These are phyloP conservation scores for Ibycter americanus DNA, from an alignment of 2,797 vertebrate species.

Conservation along the genomic window DNA sequence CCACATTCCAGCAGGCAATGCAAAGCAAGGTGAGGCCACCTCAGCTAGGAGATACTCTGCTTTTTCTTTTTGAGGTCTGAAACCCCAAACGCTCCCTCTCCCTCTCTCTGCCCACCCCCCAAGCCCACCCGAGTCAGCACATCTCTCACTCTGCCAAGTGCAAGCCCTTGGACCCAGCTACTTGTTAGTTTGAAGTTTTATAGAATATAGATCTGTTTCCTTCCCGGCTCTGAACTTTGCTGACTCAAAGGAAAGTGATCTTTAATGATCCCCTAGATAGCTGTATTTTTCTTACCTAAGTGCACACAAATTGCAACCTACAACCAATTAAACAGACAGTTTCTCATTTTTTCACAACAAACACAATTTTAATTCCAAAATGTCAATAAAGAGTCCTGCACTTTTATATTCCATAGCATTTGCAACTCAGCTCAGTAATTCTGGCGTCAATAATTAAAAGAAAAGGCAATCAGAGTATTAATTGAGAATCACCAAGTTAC, in stretches of 20 bases:
- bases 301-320: slow-evolving; percentile 61
- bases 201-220: slow-evolving; percentile 44
- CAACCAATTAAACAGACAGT: slow-evolving; percentile 56
- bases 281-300: slow-evolving; percentile 52
- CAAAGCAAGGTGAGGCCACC: background rate
- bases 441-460: slow-evolving; percentile 10
- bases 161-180: background rate
- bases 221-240: slow-evolving; percentile 28
- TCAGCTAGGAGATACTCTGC: background rate
- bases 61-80: background rate
- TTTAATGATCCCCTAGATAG: slow-evolving; percentile 27
- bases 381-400: slow-evolving; percentile 23
- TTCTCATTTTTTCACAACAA: slow-evolving; percentile 43
- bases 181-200: slow-evolving; percentile 17
- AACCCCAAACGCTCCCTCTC: background rate
- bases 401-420: background rate
- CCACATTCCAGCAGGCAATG: background rate
- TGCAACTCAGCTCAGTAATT: background rate
- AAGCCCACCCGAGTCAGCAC: fast-evolving
- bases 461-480: slow-evolving; percentile 20
- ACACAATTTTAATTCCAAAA: slow-evolving; percentile 52
- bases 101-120: background rate
- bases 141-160: background rate
- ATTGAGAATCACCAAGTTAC: slow-evolving; percentile 6
- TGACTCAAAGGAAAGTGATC: slow-evolving; percentile 61